A percentile compares a stretch with the other conserved stretches of the same genome.
Evolutionary conservation across 2,113 vertebrate genomes (phyloP).

Genomic region (Hyperoodon ampullatus): DNA sequence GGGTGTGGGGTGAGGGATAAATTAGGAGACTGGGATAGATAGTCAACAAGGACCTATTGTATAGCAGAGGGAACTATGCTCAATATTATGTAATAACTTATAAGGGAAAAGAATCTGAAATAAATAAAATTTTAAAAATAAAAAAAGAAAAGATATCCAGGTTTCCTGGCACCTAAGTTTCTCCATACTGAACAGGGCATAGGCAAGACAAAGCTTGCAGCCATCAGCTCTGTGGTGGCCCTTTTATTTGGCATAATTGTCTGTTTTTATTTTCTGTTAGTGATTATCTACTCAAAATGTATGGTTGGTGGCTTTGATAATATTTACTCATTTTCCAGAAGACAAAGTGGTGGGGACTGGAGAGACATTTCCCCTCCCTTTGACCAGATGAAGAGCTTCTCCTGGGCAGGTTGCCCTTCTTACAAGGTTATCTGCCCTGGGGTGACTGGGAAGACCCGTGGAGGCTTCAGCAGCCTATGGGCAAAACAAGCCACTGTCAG

Average conservation of each 20-base stretch:
- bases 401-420: background rate
- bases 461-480: accelerated
- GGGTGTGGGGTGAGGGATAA: background rate
- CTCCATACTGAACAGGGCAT: background rate
- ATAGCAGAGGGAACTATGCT: background rate
- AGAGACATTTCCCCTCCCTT: background rate
- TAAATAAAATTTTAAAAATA: background rate
- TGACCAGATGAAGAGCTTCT: background rate
- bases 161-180: background rate
- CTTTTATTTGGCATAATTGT: background rate
- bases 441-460: background rate
- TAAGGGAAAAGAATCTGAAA: background rate
- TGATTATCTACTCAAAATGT: background rate
- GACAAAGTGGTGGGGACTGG: background rate
- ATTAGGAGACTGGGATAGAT: too few species aligned
- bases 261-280: background rate
- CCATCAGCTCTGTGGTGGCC: background rate
- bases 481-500: background rate
- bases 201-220: background rate
- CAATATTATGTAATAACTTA: background rate
- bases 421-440: too few species aligned
- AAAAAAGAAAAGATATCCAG: background rate
- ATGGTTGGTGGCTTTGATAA: background rate
- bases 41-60: background rate
- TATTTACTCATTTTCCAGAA: background rate